phyloP scores from a whole-genome alignment of 2,888 invertebrate genomes.

The Hemicrepidius hirtus region DNA sequence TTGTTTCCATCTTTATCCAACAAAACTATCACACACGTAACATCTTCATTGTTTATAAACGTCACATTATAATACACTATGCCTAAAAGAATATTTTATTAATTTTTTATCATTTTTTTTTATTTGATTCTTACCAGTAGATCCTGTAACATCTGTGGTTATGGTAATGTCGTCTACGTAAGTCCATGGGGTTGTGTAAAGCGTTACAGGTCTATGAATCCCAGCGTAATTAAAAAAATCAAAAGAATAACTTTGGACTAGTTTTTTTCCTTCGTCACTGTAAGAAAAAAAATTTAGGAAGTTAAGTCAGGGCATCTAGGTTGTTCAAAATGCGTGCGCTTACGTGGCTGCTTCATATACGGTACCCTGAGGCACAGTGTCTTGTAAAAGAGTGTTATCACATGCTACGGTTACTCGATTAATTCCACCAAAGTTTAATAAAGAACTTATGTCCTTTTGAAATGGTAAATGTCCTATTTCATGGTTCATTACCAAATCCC shows the following conservation, averaged over 20 bases:
- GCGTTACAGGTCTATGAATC: slow-evolving; percentile 92
- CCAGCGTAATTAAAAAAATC: slow-evolving; percentile 99
- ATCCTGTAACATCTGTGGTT: slow-evolving; percentile 80
- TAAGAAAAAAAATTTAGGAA: too few relatives aligned
- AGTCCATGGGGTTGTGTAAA: slow-evolving; percentile 89
- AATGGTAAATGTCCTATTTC: slow-evolving; percentile 98
- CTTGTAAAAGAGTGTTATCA: slow-evolving; percentile 91
- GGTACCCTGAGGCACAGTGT: slow-evolving; percentile 93
- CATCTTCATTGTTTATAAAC: slow-evolving; percentile 68
- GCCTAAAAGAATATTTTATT: slow-evolving; percentile 67
- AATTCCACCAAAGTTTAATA: slow-evolving; percentile 79
- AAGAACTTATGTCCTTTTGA: slow-evolving; percentile 86
- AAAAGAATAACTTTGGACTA: slow-evolving; percentile 88
- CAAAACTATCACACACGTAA: slow-evolving; percentile 53
- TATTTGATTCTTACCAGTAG: slow-evolving; percentile 73
- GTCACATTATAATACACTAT: slow-evolving; percentile 77
- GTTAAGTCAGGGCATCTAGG: too few relatives aligned
- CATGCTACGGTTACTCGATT: slow-evolving; percentile 93
- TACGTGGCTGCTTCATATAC: slow-evolving; percentile 77
- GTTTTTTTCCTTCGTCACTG: slow-evolving; percentile 78
- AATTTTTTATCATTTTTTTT: not conserved
- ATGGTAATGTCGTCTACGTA: slow-evolving; percentile 92
- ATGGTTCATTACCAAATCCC: slow-evolving; percentile 85
- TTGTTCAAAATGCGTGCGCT: too few relatives aligned
- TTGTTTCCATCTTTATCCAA: slow-evolving; percentile 75